Evolutionary conservation across 1,140 invertebrate species (phyloP), one percentile per base, ranked within the genome.

Genomic region (Archivesica marissinica): DNA sequence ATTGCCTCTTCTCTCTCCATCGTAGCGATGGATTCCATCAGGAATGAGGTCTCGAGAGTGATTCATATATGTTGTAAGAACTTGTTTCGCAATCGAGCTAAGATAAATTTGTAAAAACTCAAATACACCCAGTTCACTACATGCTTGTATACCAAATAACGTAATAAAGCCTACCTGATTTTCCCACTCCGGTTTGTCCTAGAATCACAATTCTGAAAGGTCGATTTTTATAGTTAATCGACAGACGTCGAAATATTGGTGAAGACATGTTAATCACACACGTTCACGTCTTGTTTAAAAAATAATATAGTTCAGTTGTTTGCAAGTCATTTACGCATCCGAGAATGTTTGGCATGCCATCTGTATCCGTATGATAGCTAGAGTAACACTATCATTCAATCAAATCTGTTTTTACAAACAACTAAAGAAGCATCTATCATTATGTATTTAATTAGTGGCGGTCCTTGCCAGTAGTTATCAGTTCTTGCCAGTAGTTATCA

Each of bases 121-220:
- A n/a, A n/a, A n/a, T n/a, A n/a, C n/a, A n/a, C n/a, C n/a, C n/a
- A n/a, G n/a, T n/a, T n/a, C n/a, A n/a, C n/a, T n/a, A n/a, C n/a
- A n/a, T n/a, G n/a, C n/a, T n/a, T n/a, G n/a, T n/a, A n/a, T n/a
- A n/a, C n/a, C n/a, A n/a, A n/a, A n/a, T n/a, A n/a, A n/a, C n/a
- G n/a, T n/a, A n/a, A n/a, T n/a, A n/a, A n/a, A n/a, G n/a, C 86
- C 64, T 81, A 89, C 88, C 88, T 61, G 88, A 88, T 77, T 89
- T 89, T 44, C 89, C 89, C 11, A 89, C 89, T 4, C 89, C 89
- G 23, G 87, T 87, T 47, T 89, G 87, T 20, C 89, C 89, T 1
- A 89, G 84, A 20, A 89, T 78, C 15, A 78, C 89, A 20, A 89
- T 78, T n/a, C 87, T 35, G 76, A 89, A 89, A 17, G 87, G 85